phyloP scores from a whole-genome alignment of 2,113 vertebrate genomes.

The Lipotes vexillifer region DNA sequence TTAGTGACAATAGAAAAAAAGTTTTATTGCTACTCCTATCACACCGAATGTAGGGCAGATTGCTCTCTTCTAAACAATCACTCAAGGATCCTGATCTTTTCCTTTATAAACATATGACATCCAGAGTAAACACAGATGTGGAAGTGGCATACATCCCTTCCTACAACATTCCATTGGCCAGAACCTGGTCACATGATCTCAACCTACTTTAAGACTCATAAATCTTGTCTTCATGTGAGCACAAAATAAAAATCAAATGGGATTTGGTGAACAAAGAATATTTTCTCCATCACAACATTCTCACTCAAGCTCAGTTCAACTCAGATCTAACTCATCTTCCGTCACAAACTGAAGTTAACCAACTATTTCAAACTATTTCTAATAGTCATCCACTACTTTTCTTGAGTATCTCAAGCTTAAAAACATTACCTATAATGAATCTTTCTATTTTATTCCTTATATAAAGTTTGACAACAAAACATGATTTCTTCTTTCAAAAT shows the following conservation, averaged over 20 bases:
- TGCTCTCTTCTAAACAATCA: background rate
- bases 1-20: background rate
- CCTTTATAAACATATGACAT: background rate
- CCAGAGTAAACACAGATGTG: background rate
- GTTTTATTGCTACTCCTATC: background rate
- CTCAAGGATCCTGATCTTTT: background rate
- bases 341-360: background rate
- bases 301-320: background rate
- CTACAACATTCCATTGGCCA: background rate
- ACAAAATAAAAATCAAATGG: background rate
- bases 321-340: background rate
- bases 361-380: background rate
- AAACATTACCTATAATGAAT: background rate
- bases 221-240: background rate
- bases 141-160: background rate
- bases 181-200: background rate
- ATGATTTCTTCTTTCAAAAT: background rate
- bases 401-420: background rate
- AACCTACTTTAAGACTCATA: background rate
- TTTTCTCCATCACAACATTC: background rate
- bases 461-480: background rate
- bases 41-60: background rate
- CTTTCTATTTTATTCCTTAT: background rate
- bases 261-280: background rate
- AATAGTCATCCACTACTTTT: background rate